Evolutionary conservation across 2,888 invertebrate species (phyloP), one percentile per base, ranked within the genome.

Genomic region (Odontothrips loti): DNA sequence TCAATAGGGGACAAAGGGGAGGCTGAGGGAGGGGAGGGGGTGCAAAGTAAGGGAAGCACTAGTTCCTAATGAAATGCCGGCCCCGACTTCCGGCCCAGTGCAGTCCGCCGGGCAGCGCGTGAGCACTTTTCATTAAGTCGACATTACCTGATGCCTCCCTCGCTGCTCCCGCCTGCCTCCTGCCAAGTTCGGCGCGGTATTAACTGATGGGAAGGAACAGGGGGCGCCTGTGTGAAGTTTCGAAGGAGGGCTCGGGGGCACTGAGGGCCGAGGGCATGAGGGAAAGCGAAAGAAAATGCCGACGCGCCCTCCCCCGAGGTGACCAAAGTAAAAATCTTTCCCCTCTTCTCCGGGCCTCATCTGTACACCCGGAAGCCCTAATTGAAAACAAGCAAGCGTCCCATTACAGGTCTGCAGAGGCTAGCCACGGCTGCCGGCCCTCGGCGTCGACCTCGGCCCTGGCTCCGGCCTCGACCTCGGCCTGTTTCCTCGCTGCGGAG

Each of bases 331-430:
- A 43, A 43, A 43, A 43, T 43, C 34, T 43, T 43, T 43, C 6
- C 6, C 34, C 34, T 6, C 6, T 6, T 43, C 34, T 6, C 68
- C 68, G 68, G n/a, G 27, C 68, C 8, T n/a, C 68, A 27, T 43
- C 34, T 43, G 6, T 43, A 43, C 34, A 43, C 34, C 34, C 34
- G 34, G 34, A 43, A 43, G 34, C 34, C 27, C 68, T 75, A 75
- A 75, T 75, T 75, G 68, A 75, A 75, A 75, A 75, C 68, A 75
- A 75, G 68, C 68, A 75, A 27, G 23, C 68, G 34, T 43, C 34
- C 68, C 27, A 75, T 75, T 75, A 75, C 23, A 27, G 68, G 68
- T 43, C 34, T 43, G 34, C 34, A 43, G 6, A 43, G 6, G 34
- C 3, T 6, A 43, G 34, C 34, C 34, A n/a, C 58, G 6, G 58